Conservation (phyloP, 2,113 vertebrate species). For the Mus spicilegus region DNA sequence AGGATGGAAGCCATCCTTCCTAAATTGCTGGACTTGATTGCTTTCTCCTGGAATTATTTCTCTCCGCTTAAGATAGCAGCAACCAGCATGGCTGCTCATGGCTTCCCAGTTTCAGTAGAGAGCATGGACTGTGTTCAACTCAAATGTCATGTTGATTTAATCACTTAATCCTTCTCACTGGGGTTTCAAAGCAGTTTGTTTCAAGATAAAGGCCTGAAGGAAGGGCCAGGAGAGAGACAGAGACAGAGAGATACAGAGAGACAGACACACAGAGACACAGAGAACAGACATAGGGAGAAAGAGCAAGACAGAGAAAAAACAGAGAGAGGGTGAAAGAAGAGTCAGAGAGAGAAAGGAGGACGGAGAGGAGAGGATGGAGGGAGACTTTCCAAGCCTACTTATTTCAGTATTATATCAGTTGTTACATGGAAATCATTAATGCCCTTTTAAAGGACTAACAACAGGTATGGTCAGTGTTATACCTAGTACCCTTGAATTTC, state of each 20-base stretch:
- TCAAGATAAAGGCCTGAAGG: neutral
- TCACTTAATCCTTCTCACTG: slow-evolving; percentile 57
- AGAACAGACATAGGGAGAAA: neutral
- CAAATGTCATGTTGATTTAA: slow-evolving; percentile 36
- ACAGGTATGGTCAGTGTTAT: neutral
- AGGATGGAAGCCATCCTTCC: neutral
- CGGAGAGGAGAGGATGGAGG: no score
- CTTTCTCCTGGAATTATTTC: neutral
- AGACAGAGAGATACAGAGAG: no score
- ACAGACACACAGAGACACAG: no score
- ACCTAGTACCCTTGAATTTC: neutral
- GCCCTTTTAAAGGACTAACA: neutral
- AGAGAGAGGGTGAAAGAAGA: no score
- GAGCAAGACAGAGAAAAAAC: neutral
- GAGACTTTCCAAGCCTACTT: neutral
- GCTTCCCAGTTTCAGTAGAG: slow-evolving; percentile 4
- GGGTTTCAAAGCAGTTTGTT: slow-evolving; percentile 49
- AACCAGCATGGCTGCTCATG: neutral
- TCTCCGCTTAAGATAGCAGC: neutral
- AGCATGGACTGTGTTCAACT: slow-evolving; percentile 33
- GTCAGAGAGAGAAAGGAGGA: neutral
- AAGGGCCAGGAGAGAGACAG: neutral
- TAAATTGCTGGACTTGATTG: neutral
- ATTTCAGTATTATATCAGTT: neutral
- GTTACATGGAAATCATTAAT: slow-evolving; percentile 13